Percentiles rank a stretch among this genome's conserved stretches.
Conservation (phyloP, 2,797 vertebrate species). For the Natrix natrix region DNA sequence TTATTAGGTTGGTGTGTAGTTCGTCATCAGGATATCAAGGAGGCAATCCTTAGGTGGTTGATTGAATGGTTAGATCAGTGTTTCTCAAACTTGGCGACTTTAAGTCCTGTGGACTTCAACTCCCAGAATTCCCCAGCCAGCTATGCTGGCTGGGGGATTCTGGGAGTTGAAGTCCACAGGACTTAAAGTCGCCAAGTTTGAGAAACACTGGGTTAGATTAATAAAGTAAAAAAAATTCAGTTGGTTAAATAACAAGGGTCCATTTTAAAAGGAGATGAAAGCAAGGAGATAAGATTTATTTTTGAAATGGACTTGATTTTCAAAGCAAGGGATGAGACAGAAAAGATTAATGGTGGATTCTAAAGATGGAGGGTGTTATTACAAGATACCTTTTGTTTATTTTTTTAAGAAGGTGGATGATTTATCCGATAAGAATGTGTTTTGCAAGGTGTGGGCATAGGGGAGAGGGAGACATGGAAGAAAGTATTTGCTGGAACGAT, state of each 20-base stretch:
- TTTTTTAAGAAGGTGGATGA: background rate
- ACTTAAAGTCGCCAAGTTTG: too few relatives aligned
- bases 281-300: background rate
- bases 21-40: background rate
- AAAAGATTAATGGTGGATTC: background rate
- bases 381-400: background rate
- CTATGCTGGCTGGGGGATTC: too few relatives aligned
- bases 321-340: background rate
- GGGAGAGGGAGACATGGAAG: background rate
- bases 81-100: too few relatives aligned
- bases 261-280: background rate
- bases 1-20: background rate
- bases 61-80: background rate
- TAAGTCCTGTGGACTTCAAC: too few relatives aligned
- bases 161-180: too few relatives aligned
- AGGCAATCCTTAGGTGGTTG: background rate
- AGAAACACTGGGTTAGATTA: too few relatives aligned
- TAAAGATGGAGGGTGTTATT: background rate
- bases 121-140: too few relatives aligned
- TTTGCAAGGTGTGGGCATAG: background rate
- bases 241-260: background rate
- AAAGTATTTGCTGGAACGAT: background rate
- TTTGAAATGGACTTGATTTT: background rate
- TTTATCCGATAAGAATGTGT: background rate
- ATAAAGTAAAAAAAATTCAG: background rate